These are phyloP conservation scores for Drosophila helvetica DNA, from an alignment of 2,888 invertebrate genomes.

Conservation along the genomic window DNA sequence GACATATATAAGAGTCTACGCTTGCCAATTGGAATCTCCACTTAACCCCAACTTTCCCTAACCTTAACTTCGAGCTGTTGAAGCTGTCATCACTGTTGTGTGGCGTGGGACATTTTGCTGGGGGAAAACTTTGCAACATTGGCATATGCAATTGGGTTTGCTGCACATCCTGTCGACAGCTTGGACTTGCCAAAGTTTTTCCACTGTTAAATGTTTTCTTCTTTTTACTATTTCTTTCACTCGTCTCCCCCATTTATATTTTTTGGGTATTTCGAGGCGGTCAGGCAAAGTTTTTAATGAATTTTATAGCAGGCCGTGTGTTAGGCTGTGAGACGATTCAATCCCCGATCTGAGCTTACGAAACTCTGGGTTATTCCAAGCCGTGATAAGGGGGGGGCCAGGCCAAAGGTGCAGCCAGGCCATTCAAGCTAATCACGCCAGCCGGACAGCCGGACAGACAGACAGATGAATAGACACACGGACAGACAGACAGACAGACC, in stretches of 20 bases:
- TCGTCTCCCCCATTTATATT: conserved; percentile 15
- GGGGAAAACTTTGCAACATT: conserved; percentile 70
- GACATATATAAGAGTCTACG: too few relatives aligned
- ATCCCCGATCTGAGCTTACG: conserved; percentile 24
- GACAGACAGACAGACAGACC: conserved; percentile 42
- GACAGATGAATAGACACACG: conserved; percentile 38
- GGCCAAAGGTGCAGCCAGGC: conserved; percentile 62
- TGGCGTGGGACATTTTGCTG: conserved; percentile 47
- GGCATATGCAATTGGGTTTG: conserved; percentile 80
- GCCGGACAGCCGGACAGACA: conserved; percentile 32
- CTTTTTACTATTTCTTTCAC: conserved; percentile 46
- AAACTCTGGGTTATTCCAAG: conserved; percentile 17
- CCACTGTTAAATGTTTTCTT: conserved; percentile 71
- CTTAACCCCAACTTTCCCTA: not conserved
- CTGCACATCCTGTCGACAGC: conserved; percentile 79
- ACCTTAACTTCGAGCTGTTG: not conserved
- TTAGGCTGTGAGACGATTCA: conserved; percentile 38
- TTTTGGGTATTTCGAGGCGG: conserved; percentile 45
- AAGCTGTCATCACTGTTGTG: conserved; percentile 50
- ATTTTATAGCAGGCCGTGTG: conserved; percentile 73
- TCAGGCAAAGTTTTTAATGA: conserved; percentile 73
- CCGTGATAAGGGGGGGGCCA: conserved; percentile 23
- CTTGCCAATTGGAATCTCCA: too few relatives aligned
- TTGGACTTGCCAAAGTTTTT: conserved; percentile 76
- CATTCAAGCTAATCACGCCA: conserved; percentile 55